Conservation (phyloP, 2,888 invertebrate species). For the Pseudococcus viburni region DNA sequence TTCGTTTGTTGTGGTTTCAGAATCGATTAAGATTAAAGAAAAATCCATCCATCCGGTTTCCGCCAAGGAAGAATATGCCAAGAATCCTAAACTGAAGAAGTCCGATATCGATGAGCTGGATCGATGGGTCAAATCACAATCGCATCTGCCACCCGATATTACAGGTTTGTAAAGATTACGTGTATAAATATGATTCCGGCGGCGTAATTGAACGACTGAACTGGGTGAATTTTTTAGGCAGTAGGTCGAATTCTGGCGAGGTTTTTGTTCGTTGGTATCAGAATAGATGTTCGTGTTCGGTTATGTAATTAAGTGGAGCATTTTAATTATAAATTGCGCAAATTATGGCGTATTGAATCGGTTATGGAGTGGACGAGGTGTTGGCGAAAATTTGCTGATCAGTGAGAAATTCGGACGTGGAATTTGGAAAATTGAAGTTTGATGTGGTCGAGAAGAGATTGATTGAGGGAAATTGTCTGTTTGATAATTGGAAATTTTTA, state of each 20-base stretch:
- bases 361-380: neutral
- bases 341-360: neutral
- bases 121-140: conserved; percentile 74
- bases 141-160: conserved; percentile 72
- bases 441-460: too few species aligned
- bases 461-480: too few species aligned
- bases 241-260: conserved; percentile 25
- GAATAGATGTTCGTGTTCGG: neutral
- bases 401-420: neutral
- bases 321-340: conserved; percentile 37
- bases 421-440: too few species aligned
- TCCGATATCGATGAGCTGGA: conserved; percentile 73
- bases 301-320: conserved; percentile 29
- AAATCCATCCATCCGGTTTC: conserved; percentile 69
- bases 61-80: conserved; percentile 71
- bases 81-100: conserved; percentile 74
- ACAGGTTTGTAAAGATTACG: conserved; percentile 67
- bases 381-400: neutral
- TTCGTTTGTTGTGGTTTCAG: conserved; percentile 56
- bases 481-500: too few species aligned
- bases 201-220: neutral
- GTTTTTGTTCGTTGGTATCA: neutral
- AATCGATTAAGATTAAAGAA: conserved; percentile 67
- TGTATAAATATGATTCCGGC: conserved; percentile 1
- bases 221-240: neutral